Percentiles rank a stretch among this genome's conserved stretches.
phyloP scores from a whole-genome alignment of 2,888 invertebrate genomes.

The Adelphocoris suturalis region DNA sequence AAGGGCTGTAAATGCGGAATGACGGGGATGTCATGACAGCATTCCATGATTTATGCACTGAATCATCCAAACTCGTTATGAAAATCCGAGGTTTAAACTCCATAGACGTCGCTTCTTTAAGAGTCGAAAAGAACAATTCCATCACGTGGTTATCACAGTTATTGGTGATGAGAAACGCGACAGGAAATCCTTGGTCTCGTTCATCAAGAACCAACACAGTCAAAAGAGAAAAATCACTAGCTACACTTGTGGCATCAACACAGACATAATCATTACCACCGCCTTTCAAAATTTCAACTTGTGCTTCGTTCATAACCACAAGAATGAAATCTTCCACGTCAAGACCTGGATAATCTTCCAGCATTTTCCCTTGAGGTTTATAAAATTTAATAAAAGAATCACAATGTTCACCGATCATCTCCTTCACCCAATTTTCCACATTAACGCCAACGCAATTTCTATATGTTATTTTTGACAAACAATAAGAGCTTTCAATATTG shows the following conservation, averaged over 20 bases:
- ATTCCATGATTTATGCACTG: constrained; percentile 66
- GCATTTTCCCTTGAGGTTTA: constrained; percentile 68
- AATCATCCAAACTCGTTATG: constrained; percentile 67
- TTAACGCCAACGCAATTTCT: constrained; percentile 54
- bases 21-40: constrained; percentile 64
- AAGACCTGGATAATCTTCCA: constrained; percentile 66
- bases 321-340: constrained; percentile 64
- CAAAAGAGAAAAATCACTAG: constrained; percentile 60
- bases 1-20: constrained; percentile 68
- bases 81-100: constrained; percentile 67
- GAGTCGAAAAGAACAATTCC: constrained; percentile 65
- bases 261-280: constrained; percentile 68
- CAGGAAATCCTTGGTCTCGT: constrained; percentile 62
- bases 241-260: constrained; percentile 64
- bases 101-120: constrained; percentile 52
- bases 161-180: constrained; percentile 67
- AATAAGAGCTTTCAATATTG: constrained; percentile 72
- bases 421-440: constrained; percentile 60
- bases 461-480: constrained; percentile 62
- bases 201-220: constrained; percentile 69
- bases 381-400: constrained; percentile 69
- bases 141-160: constrained; percentile 20
- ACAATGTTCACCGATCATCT: constrained; percentile 58
- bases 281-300: constrained; percentile 66
- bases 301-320: constrained; percentile 71